These are phyloP conservation scores for Pogonocherus hispidulus DNA, from an alignment of 2,888 invertebrate species.

Conservation along the genomic window DNA sequence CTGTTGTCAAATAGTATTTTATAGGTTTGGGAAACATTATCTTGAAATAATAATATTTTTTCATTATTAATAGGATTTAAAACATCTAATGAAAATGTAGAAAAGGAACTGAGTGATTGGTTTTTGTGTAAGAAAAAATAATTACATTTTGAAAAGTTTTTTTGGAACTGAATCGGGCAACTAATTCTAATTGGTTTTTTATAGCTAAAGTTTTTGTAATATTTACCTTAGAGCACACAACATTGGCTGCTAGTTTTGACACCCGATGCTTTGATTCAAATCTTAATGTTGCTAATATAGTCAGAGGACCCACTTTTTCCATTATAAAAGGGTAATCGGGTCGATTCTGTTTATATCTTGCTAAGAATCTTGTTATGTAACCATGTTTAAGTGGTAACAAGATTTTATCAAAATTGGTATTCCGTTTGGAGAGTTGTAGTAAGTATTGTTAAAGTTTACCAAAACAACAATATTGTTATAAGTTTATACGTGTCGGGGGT, in stretches of 20 bases:
- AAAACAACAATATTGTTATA: too few relatives aligned
- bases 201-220: constrained; percentile 11
- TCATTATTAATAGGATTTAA: neutral
- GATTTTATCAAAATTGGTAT: too few relatives aligned
- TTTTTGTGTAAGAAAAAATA: constrained; percentile 12
- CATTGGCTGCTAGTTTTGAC: constrained; percentile 5
- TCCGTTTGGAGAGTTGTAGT: too few relatives aligned
- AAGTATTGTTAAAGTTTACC: too few relatives aligned
- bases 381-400: too few relatives aligned
- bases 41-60: neutral
- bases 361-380: too few relatives aligned
- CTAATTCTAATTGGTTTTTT: constrained; percentile 8
- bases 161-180: constrained; percentile 3
- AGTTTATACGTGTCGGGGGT: too few relatives aligned
- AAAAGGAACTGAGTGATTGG: neutral
- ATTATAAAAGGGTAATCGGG: constrained; percentile 11
- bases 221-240: constrained; percentile 7
- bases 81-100: neutral
- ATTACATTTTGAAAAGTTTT: neutral
- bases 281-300: neutral
- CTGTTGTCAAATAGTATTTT: neutral
- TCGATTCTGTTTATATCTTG: too few relatives aligned
- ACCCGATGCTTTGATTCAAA: constrained; percentile 12
- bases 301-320: constrained; percentile 12
- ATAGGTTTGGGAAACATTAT: neutral